Evolutionary conservation across 2,888 invertebrate species (phyloP).

Genomic region (Stegophylla sp.): DNA sequence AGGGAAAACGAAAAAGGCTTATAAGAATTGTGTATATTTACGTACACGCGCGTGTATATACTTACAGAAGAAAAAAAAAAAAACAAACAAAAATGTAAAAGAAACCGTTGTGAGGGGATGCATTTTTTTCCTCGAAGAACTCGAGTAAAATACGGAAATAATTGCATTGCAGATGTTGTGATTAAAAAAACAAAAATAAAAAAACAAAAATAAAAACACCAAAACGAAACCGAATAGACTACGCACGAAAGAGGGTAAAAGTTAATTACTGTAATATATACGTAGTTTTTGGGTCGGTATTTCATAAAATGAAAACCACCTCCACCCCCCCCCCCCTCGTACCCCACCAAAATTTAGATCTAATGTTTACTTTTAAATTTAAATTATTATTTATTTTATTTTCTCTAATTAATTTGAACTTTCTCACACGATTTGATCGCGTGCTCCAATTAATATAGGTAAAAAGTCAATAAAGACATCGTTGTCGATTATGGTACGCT

Average conservation of each 20-base stretch:
- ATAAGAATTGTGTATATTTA: slow-evolving; percentile 26
- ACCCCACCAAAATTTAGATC: no score
- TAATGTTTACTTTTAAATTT: no score
- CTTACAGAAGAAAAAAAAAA: slow-evolving; percentile 13
- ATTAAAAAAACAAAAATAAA: slow-evolving; percentile 62
- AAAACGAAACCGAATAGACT: slow-evolving; percentile 13
- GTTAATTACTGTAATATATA: slow-evolving; percentile 42
- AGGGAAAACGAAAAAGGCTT: slow-evolving; percentile 59
- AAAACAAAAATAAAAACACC: slow-evolving; percentile 3
- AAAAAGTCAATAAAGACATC: no score
- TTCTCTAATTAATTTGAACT: no score
- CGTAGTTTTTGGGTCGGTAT: neutral
- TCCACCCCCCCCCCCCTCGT: no score
- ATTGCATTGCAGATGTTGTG: slow-evolving; percentile 55
- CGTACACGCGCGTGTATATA: no score
- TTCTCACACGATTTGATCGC: no score
- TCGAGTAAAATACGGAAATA: slow-evolving; percentile 48
- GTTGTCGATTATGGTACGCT: no score
- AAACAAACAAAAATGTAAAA: no score
- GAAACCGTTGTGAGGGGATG: slow-evolving; percentile 10
- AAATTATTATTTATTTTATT: no score
- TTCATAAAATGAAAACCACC: no score
- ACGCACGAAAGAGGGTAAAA: slow-evolving; percentile 19
- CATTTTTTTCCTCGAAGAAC: slow-evolving; percentile 36
- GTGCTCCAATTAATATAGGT: no score